These are phyloP conservation scores for Tetragonula clypearis DNA, from an alignment of 1,140 invertebrate species.

Conservation along the genomic window DNA sequence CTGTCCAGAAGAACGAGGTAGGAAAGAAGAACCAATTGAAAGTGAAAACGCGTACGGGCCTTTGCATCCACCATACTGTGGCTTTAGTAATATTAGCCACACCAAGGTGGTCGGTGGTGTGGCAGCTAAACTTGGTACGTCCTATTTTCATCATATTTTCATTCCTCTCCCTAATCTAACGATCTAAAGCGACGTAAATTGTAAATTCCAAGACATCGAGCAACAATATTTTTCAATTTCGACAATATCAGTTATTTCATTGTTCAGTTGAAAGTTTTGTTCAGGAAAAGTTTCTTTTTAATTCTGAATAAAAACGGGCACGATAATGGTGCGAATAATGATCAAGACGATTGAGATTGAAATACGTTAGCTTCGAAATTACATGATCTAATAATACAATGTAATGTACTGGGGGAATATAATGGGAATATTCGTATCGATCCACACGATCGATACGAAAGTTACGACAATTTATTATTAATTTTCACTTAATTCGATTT, in stretches of 20 bases:
- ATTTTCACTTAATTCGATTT: too few relatives aligned
- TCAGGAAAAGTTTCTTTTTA: not conserved
- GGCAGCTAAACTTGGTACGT: slow-evolving; percentile 68
- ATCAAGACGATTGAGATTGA: not conserved
- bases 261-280: not conserved
- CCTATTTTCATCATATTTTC: not conserved
- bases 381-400: too few relatives aligned
- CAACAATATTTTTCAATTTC: too few relatives aligned
- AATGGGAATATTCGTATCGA: not conserved
- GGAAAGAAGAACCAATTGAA: not conserved
- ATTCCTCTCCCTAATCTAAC: not conserved
- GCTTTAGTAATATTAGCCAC: slow-evolving; percentile 63
- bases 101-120: slow-evolving; percentile 68
- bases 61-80: slow-evolving; percentile 68
- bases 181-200: not conserved
- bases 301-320: not conserved
- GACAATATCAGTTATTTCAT: too few relatives aligned
- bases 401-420: too few relatives aligned
- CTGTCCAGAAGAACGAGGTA: slow-evolving; percentile 68
- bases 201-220: too few relatives aligned
- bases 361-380: not conserved
- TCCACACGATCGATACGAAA: not conserved
- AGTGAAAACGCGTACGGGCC: slow-evolving; percentile 32
- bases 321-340: not conserved
- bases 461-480: too few relatives aligned